phyloP scores from a whole-genome alignment of 2,888 invertebrate species.

The Anticlea derivata region DNA sequence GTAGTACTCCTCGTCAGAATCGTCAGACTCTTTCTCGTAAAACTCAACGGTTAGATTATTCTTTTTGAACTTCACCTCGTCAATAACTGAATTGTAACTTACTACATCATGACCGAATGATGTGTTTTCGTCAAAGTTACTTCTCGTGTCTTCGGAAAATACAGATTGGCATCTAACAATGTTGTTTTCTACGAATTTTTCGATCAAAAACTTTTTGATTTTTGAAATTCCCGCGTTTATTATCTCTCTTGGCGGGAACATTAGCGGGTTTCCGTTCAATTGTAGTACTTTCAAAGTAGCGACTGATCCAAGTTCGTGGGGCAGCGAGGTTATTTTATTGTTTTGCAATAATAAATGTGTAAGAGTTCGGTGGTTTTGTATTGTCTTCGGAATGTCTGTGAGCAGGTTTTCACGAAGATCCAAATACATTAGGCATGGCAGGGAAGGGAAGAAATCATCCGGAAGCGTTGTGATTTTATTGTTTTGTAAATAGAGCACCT shows the following conservation, averaged over 20 bases:
- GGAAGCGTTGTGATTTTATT: constrained; percentile 82
- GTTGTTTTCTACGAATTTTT: constrained; percentile 58
- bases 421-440: constrained; percentile 85
- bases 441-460: constrained; percentile 81
- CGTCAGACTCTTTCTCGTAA: constrained; percentile 59
- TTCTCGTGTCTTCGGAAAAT: constrained; percentile 50
- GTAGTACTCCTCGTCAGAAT: constrained; percentile 55
- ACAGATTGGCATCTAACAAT: constrained; percentile 62
- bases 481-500: constrained; percentile 76
- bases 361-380: constrained; percentile 82
- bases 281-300: constrained; percentile 85
- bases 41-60: constrained; percentile 57
- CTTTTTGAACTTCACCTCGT: constrained; percentile 49
- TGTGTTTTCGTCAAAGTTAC: constrained; percentile 40
- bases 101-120: constrained; percentile 47
- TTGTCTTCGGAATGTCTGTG: constrained; percentile 77
- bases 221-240: constrained; percentile 76
- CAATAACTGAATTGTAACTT: constrained; percentile 71
- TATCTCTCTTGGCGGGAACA: constrained; percentile 82
- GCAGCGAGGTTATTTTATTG: constrained; percentile 84
- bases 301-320: constrained; percentile 85
- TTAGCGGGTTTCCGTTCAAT: constrained; percentile 84
- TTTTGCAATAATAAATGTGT: constrained; percentile 86
- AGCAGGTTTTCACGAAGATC: constrained; percentile 86
- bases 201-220: constrained; percentile 61